A percentile compares a stretch with the other conserved stretches of the same genome.
These are phyloP conservation scores for Microchirus variegatus DNA, from an alignment of 2,797 vertebrate species.

Conservation along the genomic window DNA sequence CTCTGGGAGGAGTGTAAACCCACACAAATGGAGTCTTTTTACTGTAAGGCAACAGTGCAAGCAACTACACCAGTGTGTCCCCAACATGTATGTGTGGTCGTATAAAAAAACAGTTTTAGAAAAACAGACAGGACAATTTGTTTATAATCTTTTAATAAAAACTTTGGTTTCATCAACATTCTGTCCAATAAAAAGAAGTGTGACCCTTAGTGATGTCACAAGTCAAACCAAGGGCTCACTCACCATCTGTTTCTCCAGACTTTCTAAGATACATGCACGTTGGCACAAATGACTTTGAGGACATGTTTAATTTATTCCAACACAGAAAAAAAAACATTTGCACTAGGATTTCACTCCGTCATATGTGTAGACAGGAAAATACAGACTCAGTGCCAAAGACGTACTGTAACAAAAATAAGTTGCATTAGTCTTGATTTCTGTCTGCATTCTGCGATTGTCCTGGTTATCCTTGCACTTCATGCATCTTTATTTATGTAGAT, in stretches of 20 bases:
- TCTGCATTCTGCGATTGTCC: slow-evolving; percentile 16
- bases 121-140: slow-evolving; percentile 16
- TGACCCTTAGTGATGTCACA: slow-evolving; percentile 26
- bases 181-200: slow-evolving; percentile 66
- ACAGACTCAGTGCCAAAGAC: slow-evolving; percentile 63
- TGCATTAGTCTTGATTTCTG: slow-evolving; percentile 28
- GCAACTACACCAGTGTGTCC: too few species aligned
- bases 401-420: slow-evolving; percentile 43
- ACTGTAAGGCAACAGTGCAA: too few species aligned
- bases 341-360: slow-evolving; percentile 27
- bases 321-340: slow-evolving; percentile 25
- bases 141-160: slow-evolving; percentile 82
- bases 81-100: background rate
- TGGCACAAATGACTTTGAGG: slow-evolving; percentile 18
- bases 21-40: too few species aligned
- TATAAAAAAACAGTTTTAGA: background rate
- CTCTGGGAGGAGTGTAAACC: too few species aligned
- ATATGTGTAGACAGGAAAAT: slow-evolving; percentile 15
- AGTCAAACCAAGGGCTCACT: slow-evolving; percentile 40
- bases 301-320: slow-evolving; percentile 15
- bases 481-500: background rate
- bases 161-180: slow-evolving; percentile 81
- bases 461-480: background rate
- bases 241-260: slow-evolving; percentile 33
- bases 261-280: slow-evolving; percentile 32